Evolutionary conservation across 2,113 vertebrate species (phyloP), one percentile per base, ranked within the genome.

Genomic region (Muntiacus muntjak): DNA sequence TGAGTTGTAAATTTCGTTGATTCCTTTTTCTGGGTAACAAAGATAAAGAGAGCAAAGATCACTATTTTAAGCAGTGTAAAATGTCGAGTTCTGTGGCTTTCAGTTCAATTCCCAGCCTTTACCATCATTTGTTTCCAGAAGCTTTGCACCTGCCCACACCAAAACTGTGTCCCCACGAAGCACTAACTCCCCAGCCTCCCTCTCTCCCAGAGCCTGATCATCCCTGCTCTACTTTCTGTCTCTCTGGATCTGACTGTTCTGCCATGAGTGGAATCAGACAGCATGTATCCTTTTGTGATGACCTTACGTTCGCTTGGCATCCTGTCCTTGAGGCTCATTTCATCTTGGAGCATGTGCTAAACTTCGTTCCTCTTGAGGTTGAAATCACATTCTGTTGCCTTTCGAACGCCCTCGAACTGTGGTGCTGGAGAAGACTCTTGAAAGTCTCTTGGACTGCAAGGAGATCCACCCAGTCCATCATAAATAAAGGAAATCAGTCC

Each of bases 191-290:
- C 2, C 67, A 36, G 17, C 1, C 71, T n/a, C 1, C 1, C 25
- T 19, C 3, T 40, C 82, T 7, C 30, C 28, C 5, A 10, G 17
- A 26, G n/a, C 45, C 23, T 7, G n/a, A 8, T 62, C 1, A 7
- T 30, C 30, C 17, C 9, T 28, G 1, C 40, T 17, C 14, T 62
- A 0, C 9, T n/a, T 9, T 57, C 67, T 30, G 15, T 21, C 25
- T 79, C 55, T 85, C 2, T n/a, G 33, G 2, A 14, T 57, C 10
- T 13, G 26, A 43, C 33, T 43, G 0, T 21, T 14, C 5, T 36
- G 50, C 1, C 36, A 0, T 25, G 21, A 36, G n/a, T 26, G 52
- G 28, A 25, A 3, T 52, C 43, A 1, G 50, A 1, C 0, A 2
- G 10, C 12, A 17, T 58, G 45, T 15, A 30, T 28, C 76, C 26